These are phyloP conservation scores for Oreotrochilus melanogaster DNA, from an alignment of 2,113 vertebrate species.

Conservation along the genomic window DNA sequence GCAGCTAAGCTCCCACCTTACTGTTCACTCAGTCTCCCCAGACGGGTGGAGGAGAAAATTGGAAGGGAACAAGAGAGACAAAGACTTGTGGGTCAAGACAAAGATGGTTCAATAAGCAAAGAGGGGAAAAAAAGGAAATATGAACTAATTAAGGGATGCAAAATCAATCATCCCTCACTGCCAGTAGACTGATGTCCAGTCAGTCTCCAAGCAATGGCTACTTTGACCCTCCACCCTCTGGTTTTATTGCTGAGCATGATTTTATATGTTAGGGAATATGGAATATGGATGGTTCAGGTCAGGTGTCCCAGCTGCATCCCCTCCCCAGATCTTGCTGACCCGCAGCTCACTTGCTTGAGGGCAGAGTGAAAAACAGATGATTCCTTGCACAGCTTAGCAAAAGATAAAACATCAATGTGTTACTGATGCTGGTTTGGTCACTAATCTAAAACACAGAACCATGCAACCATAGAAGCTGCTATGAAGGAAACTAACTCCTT, in stretches of 20 bases:
- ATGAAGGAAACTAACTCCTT: neutral
- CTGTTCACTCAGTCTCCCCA: neutral
- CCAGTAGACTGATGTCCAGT: accelerated
- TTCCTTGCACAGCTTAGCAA: neutral
- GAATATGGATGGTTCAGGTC: neutral
- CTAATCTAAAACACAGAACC: neutral
- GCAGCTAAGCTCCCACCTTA: neutral
- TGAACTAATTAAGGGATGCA: neutral
- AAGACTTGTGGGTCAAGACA: neutral
- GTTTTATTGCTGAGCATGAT: neutral
- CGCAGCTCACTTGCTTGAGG: neutral
- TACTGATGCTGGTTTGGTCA: neutral
- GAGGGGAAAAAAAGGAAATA: neutral
- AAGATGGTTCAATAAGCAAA: neutral
- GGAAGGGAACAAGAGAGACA: neutral
- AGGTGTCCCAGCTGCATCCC: neutral
- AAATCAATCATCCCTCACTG: neutral
- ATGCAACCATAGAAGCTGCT: no score
- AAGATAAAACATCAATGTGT: neutral
- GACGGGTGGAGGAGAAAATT: neutral
- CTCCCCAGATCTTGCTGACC: neutral
- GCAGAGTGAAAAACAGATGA: neutral
- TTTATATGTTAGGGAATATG: neutral
- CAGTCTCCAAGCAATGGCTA: neutral
- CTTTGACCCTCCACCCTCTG: no score